Conservation (phyloP, 2,113 vertebrate species). For the Butorides virescens region DNA sequence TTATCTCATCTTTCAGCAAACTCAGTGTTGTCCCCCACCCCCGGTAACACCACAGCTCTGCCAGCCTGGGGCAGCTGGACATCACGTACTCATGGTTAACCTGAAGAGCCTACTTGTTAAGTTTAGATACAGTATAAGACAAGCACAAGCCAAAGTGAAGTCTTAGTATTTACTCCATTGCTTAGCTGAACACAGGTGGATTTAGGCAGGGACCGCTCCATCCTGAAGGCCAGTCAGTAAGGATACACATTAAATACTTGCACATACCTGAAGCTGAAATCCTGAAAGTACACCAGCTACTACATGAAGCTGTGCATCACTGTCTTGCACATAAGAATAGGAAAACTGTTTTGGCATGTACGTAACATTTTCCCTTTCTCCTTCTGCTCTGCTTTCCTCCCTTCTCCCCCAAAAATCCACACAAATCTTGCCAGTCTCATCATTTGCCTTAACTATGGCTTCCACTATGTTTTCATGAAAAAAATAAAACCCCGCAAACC, state of each 20-base stretch:
- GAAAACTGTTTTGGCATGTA: background rate
- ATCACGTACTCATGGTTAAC: background rate
- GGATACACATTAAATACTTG: background rate
- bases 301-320: background rate
- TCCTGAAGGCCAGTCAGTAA: background rate
- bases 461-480: background rate
- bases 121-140: no score
- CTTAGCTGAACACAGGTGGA: background rate
- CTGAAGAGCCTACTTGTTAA: background rate
- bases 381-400: background rate
- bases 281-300: background rate
- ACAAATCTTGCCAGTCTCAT: background rate
- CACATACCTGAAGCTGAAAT: background rate
- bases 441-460: background rate
- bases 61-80: background rate
- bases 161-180: background rate
- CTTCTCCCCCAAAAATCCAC: background rate
- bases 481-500: background rate
- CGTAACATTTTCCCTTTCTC: background rate
- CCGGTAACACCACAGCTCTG: background rate
- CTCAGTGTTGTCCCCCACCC: background rate
- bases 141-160: no score
- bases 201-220: background rate
- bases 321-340: background rate
- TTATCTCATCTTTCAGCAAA: background rate